Evolutionary conservation across 2,113 vertebrate genomes (phyloP), one percentile per base, ranked within the genome.

Genomic region (Saccopteryx bilineata): DNA sequence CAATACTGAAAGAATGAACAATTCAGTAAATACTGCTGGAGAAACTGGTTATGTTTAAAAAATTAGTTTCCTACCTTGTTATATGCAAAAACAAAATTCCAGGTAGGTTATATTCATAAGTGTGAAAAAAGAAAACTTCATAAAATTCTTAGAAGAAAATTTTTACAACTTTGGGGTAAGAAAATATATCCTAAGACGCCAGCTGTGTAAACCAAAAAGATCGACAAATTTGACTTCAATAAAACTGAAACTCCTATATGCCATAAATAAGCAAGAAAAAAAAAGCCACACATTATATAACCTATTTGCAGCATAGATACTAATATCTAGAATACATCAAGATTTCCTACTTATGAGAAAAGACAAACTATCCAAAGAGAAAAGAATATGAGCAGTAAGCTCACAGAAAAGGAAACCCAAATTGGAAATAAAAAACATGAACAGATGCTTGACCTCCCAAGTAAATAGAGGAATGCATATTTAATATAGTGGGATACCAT

Each of bases 161-260:
- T 46, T 80, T 72, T 80, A 81, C 24, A 92, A 74, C 56, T 68
- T 72, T 91, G 21, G 17, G 26, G 61, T 48, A 93, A 31, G 50
- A 12, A 95, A 92, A 66, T 80, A 48, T 50, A 76, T 87, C 46
- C 81, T 92, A 84, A 93, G 80, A 87, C 5, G 60, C 26, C 78
- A 80, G 90, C 23, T 87, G 56, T 81, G 19, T 7, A 75, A 50
- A 69, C 63, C 65, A 82, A 80, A 83, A 96, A 74, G 31, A 78
- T 1, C 60, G 50, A 61, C 14, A 87, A 87, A 79, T 71, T 12
- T 79, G 33, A 95, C 46, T 68, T 87, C 39, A 76, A 71, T 96
- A 75, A 75, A 89, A 82, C 9, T 48, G 31, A 75, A 89, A 89
- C 66, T 58, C 79, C 26, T 46, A 26, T 82, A 76, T 39, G 75